Base-by-base conservation (phyloP, 2,797 vertebrate species). In the Sebastes nivosus region DNA sequence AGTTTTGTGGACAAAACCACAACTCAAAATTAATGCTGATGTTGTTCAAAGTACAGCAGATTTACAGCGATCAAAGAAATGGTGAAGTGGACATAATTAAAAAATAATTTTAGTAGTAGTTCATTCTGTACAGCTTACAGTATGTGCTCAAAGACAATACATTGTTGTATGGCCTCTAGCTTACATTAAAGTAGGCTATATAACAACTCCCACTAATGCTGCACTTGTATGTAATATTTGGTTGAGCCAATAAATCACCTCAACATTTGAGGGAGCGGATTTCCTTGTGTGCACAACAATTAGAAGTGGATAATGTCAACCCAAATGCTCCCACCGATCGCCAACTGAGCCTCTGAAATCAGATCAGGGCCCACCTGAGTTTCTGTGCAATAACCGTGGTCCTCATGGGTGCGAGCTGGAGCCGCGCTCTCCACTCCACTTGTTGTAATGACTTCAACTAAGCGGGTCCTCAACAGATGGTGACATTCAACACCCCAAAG, bases 401-500 rank as follows among this genome's bases (percentile, higher is more conserved):
- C 86, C 90, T 88, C 88, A 18, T 13, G 85, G 81, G 79, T 22
- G 72, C 61, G 80, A 22, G 77, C 59, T 52, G 69, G 76, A 81
- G 70, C 79, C 20, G 34, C 1, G 54, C 74, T 66, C 77, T 83
- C 72, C 65, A 27, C 78, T 81, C 72, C 85, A 77, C 58, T 58
- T 59, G 74, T 83, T 71, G 68, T 87, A 91, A 89, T 87, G 89
- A 88, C 86, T 90, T 87, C 86, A 86, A 72, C 89, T 73, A 77
- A 88, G 88, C 86, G 67, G 79, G 79, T 88, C 81, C 63, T 89
- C 88, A 90, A 93, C 95, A 95, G 93, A 94, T 93, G 94, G 93
- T 93, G 94, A 94, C 93, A 94, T 95, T 94, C 90, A 89, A 92
- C 81, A 85, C 90, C 89, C 88, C 69, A 75, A 89, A 90, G 90